Base-by-base conservation (phyloP, 1,140 invertebrate species). In the Euglossa dilemma region DNA sequence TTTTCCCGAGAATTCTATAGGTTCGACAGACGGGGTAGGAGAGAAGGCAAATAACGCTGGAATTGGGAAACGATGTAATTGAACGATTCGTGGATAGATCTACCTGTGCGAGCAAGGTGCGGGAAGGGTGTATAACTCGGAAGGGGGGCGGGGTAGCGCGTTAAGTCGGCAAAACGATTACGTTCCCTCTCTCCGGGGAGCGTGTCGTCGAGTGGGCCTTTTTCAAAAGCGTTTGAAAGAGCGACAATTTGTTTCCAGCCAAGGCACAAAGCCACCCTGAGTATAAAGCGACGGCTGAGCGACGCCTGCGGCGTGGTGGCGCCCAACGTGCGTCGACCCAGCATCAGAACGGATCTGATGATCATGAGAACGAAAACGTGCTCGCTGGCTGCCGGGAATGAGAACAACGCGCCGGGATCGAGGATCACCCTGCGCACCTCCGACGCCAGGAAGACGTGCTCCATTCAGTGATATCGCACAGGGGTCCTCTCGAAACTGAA, bases 251-350 rank as follows among this genome's bases (percentile, higher is more conserved):
- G 95, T 77, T 95, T 95, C 45, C 96, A 95, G 92, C 95, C 96
- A 87, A 96, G 96, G 90, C 97, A 97, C 90, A 96, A 96, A 94
- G 96, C 96, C 86, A 96, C 96, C 5, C 93, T 98, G 64, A 97
- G 97, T 61, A 97, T 98, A 77, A 97, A 97, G 85, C 94, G 97
- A 71, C 95, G 97, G 43, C 94, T 97, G 86, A 98, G 97, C 84
- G 97, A 98, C 91, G 97, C 97, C 25, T 98, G 97, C 91, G 97
- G 97, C 14, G 97, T 97, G 9, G 97, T 98, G 7, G 97, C 97
- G 9, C 97, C 97, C 9, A 98, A 98, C 91, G 97, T 97, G 2
- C 94, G 97, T 57, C 94, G 97, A 64, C 97, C 97, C 11, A 97
- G 97, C 92, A 97, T 98, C 80, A 95, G 97, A 71, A 98, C 97